phyloP scores from a whole-genome alignment of 2,797 vertebrate genomes.

The Melanotaenia nigrans region DNA sequence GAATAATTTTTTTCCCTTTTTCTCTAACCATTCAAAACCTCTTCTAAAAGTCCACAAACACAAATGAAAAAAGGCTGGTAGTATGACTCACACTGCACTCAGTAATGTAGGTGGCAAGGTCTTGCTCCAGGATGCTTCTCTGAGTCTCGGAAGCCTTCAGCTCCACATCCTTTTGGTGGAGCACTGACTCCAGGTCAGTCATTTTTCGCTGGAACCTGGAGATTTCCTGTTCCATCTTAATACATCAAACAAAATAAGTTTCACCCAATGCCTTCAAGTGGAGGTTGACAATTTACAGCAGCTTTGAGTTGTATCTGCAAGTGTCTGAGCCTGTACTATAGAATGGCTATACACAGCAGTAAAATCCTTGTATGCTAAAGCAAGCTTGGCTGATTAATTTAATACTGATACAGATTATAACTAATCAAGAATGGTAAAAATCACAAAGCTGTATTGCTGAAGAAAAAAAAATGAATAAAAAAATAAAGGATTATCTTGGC shows the following conservation, averaged over 20 bases:
- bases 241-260: constrained; percentile 3
- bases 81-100: constrained; percentile 95
- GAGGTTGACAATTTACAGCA: not conserved
- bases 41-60: not conserved
- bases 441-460: constrained; percentile 20
- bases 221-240: constrained; percentile 99
- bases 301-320: constrained; percentile 1
- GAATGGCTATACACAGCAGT: not conserved
- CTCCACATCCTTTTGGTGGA: constrained; percentile 99
- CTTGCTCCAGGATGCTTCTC: constrained; percentile 96
- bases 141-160: constrained; percentile 98
- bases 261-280: constrained; percentile 1
- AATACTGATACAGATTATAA: constrained; percentile 16
- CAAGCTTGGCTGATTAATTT: not conserved
- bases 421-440: constrained; percentile 4
- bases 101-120: constrained; percentile 99
- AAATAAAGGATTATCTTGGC: constrained; percentile 48
- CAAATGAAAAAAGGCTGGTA: constrained; percentile 21
- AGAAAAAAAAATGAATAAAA: constrained; percentile 28
- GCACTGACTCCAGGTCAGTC: constrained; percentile 98
- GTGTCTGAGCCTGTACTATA: not conserved
- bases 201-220: constrained; percentile 98
- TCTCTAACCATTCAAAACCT: not conserved
- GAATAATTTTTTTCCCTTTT: not conserved
- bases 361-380: not conserved